Percentiles rank a stretch among this genome's conserved stretches.
phyloP scores from a whole-genome alignment of 2,113 vertebrate species.

The Synodontis membranacea region DNA sequence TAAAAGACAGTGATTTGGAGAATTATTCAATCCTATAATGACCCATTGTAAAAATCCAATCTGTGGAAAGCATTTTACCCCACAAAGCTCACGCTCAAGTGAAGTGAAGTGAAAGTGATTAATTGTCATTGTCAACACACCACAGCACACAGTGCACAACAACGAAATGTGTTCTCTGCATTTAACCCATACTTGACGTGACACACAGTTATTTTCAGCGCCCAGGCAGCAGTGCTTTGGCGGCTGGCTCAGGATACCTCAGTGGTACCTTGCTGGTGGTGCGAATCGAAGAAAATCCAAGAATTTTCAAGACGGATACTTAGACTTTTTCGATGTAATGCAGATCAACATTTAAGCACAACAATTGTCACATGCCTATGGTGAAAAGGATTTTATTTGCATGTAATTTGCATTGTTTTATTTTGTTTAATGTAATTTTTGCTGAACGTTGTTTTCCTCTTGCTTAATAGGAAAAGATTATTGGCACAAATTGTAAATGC shows the following conservation, averaged over 20 bases:
- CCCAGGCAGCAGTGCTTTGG: too few relatives aligned
- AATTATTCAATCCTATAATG: neutral
- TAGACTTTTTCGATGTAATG: neutral
- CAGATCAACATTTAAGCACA: neutral
- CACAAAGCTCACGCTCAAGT: neutral
- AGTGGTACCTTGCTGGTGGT: too few relatives aligned
- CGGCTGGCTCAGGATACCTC: too few relatives aligned
- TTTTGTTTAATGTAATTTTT: too few relatives aligned
- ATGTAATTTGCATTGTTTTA: neutral
- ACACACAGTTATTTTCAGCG: too few relatives aligned
- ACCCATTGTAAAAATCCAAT: neutral
- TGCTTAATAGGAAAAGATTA: neutral
- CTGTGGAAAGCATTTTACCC: neutral
- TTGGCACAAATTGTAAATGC: neutral
- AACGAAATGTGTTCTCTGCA: too few relatives aligned
- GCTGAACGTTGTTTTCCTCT: too few relatives aligned
- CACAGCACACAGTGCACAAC: too few relatives aligned
- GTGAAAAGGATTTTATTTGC: neutral
- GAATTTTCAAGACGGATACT: neutral
- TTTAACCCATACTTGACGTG: too few relatives aligned
- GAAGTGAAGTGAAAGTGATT: too few relatives aligned
- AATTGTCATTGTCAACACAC: too few relatives aligned
- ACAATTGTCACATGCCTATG: neutral
- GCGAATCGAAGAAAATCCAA: neutral
- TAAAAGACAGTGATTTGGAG: neutral